phyloP scores from a whole-genome alignment of 2,797 vertebrate species.

The Hipposideros larvatus region DNA sequence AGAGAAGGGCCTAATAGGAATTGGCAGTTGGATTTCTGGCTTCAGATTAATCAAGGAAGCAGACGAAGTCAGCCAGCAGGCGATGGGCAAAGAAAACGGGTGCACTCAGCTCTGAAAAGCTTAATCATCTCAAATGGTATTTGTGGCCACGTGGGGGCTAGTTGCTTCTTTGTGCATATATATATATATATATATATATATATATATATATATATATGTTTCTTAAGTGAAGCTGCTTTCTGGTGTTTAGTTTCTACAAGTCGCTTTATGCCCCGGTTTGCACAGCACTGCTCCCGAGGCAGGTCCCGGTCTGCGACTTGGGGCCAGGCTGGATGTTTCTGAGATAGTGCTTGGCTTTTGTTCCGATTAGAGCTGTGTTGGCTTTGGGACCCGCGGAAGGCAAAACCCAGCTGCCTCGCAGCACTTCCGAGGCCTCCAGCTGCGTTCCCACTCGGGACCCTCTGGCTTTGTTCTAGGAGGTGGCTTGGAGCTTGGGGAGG shows the following conservation, averaged over 20 bases:
- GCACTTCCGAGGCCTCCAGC: background rate
- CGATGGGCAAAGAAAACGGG: background rate
- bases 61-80: background rate
- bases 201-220: background rate
- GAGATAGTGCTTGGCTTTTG: background rate
- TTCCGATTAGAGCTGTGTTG: conserved; percentile 4
- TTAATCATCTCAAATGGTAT: conserved; percentile 65
- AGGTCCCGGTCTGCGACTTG: background rate
- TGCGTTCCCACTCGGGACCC: background rate
- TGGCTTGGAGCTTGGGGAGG: conserved; percentile 60
- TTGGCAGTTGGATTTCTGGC: background rate
- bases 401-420: background rate
- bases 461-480: background rate
- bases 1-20: background rate
- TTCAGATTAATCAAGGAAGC: conserved; percentile 26
- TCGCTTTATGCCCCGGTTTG: background rate
- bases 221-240: conserved; percentile 65
- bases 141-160: conserved; percentile 27
- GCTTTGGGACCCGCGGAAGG: conserved; percentile 2
- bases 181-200: background rate
- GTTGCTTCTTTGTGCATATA: background rate
- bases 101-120: background rate
- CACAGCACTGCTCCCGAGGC: background rate
- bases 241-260: conserved; percentile 43
- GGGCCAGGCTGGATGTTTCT: conserved; percentile 29